Conservation (phyloP, 2,797 vertebrate genomes). For the Cossypha dichroa region DNA sequence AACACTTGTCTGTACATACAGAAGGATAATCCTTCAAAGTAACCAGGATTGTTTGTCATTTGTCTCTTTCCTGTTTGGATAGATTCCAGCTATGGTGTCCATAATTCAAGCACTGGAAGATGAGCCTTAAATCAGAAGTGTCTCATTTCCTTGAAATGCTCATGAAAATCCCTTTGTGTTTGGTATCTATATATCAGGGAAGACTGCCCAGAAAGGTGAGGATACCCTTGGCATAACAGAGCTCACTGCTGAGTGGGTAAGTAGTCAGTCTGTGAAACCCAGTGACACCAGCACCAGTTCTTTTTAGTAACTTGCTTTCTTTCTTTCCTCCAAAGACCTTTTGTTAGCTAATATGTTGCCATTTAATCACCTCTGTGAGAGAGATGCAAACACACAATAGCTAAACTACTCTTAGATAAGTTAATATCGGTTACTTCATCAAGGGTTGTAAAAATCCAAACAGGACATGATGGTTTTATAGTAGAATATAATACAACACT, state of each 20-base stretch:
- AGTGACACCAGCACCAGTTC: background rate
- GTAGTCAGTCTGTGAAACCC: background rate
- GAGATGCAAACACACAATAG: background rate
- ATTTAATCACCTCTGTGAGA: background rate
- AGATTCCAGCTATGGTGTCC: background rate
- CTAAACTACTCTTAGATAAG: background rate
- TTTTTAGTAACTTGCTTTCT: background rate
- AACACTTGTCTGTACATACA: background rate
- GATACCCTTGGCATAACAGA: background rate
- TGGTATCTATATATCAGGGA: background rate
- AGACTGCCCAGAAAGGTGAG: background rate
- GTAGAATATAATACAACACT: background rate
- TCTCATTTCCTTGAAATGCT: background rate
- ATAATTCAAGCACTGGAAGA: background rate
- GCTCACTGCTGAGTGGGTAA: background rate
- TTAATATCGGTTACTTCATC: background rate
- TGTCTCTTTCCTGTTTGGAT: background rate
- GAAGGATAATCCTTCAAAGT: background rate
- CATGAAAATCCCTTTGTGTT: background rate
- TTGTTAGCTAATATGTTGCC: rapidly evolving
- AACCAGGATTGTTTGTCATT: background rate
- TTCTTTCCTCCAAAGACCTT: background rate
- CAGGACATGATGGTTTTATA: background rate
- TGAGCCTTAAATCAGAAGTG: background rate
- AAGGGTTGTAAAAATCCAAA: background rate